Percentiles rank a stretch among this genome's conserved stretches.
phyloP scores from a whole-genome alignment of 2,888 invertebrate species.

The Lochmaea capreae region DNA sequence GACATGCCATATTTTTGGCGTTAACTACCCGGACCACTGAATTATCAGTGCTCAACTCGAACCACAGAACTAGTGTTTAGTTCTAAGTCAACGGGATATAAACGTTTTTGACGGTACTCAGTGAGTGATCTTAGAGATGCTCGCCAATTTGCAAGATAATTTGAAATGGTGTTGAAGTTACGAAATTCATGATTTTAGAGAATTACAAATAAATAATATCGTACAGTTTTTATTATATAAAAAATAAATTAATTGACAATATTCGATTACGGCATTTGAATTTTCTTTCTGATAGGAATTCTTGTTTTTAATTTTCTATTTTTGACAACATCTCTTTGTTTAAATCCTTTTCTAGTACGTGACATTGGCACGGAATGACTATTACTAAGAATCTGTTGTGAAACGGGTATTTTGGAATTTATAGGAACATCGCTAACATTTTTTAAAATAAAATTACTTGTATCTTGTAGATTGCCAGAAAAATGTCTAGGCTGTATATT shows the following conservation, averaged over 20 bases:
- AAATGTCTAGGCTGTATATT: not conserved
- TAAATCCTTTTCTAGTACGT: not conserved
- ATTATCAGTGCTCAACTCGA: too few species aligned
- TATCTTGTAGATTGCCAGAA: not conserved
- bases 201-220: too few species aligned
- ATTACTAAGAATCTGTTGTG: not conserved
- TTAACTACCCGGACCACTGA: too few species aligned
- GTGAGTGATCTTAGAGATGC: too few species aligned
- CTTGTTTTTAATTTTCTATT: constrained; percentile 7
- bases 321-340: not conserved
- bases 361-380: not conserved
- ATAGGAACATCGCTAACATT: not conserved
- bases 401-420: not conserved
- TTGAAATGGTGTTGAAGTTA: too few species aligned
- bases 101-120: too few species aligned
- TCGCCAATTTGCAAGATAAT: too few species aligned
- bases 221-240: not conserved
- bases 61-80: too few species aligned
- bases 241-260: not conserved
- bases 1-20: too few species aligned
- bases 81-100: too few species aligned
- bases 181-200: too few species aligned
- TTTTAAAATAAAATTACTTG: not conserved
- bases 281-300: constrained; percentile 10
- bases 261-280: not conserved